Conservation (phyloP, 2,113 vertebrate species). For the Camelus dromedarius region DNA sequence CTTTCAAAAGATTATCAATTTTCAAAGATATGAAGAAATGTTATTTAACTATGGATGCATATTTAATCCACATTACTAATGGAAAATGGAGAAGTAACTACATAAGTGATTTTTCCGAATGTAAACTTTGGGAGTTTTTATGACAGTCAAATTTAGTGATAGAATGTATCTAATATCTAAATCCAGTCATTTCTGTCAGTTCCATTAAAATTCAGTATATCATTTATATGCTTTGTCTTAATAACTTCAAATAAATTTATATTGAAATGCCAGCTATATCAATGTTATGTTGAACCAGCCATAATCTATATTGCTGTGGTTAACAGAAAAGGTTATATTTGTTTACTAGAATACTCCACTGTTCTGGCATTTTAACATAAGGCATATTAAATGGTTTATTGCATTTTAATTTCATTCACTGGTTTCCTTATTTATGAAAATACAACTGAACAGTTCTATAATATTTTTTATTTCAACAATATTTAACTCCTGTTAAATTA, state of each 20-base stretch:
- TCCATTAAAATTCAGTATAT: slow-evolving; percentile 34
- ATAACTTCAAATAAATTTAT: slow-evolving; percentile 34
- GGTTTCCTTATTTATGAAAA: slow-evolving; percentile 28
- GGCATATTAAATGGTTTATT: not conserved
- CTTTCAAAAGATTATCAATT: slow-evolving; percentile 15
- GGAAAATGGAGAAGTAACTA: not conserved
- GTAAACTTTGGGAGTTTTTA: slow-evolving; percentile 21
- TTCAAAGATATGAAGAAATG: slow-evolving; percentile 8
- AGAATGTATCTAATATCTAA: not conserved
- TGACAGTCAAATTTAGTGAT: not conserved
- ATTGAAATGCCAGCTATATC: slow-evolving; percentile 3
- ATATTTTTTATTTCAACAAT: slow-evolving; percentile 26
- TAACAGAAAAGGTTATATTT: not conserved
- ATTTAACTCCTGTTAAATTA: slow-evolving; percentile 39
- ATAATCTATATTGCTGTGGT: not conserved
- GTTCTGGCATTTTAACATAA: not conserved
- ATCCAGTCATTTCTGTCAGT: not conserved
- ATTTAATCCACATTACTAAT: not conserved
- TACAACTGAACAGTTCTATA: not conserved
- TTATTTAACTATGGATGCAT: not conserved
- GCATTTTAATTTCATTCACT: slow-evolving; percentile 40
- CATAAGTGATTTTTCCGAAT: slow-evolving; percentile 19
- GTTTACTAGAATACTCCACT: slow-evolving; percentile 23
- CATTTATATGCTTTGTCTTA: not conserved
- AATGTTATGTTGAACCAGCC: not conserved